These are phyloP conservation scores for Lipotes vexillifer DNA, from an alignment of 2,113 vertebrate species.

Conservation along the genomic window DNA sequence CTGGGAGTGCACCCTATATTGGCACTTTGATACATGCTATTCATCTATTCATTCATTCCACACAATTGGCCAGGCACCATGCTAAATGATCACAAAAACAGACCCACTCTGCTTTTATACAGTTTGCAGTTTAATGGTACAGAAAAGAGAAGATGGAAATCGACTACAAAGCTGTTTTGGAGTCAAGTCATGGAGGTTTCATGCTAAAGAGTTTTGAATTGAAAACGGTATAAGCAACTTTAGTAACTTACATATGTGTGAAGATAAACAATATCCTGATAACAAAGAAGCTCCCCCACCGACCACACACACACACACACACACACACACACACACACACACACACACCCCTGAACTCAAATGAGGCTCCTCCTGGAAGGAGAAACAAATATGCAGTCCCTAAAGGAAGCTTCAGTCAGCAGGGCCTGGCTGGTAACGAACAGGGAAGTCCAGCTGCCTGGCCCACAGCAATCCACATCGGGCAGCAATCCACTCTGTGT, in stretches of 20 bases:
- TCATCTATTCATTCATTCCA: background rate
- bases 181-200: background rate
- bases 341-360: background rate
- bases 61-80: background rate
- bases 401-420: slow-evolving; percentile 39
- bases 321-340: no score
- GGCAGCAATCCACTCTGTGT: slow-evolving; percentile 56
- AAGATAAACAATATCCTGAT: background rate
- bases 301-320: no score
- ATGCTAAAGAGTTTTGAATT: background rate
- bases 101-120: background rate
- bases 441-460: slow-evolving; percentile 71
- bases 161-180: background rate
- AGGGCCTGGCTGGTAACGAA: slow-evolving; percentile 55
- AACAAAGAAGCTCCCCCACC: background rate
- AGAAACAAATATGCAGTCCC: background rate
- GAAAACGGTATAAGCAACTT: background rate
- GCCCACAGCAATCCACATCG: slow-evolving; percentile 42
- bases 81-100: background rate
- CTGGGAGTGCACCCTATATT: background rate
- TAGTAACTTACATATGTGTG: background rate
- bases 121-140: background rate
- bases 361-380: background rate
- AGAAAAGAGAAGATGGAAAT: background rate
- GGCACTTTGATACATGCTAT: background rate